Evolutionary conservation across 2,888 invertebrate genomes (phyloP).

Genomic region (Operophtera brumata): DNA sequence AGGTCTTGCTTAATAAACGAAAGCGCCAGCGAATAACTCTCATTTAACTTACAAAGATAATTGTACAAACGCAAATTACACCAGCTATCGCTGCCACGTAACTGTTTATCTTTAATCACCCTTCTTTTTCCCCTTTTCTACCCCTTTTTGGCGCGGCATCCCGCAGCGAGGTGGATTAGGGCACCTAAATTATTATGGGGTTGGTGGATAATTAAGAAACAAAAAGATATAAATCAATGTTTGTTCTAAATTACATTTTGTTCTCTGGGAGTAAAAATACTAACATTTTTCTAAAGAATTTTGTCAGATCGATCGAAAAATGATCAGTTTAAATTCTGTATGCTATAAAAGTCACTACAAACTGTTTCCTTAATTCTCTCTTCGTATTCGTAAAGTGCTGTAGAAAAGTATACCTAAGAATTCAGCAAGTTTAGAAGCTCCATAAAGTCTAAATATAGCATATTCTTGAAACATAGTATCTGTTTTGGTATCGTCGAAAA

Average conservation of each 20-base stretch:
- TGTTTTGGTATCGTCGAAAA: no score
- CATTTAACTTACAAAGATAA: constrained; percentile 59
- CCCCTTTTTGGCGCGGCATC: constrained; percentile 55
- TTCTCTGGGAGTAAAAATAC: background rate
- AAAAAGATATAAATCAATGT: constrained; percentile 40
- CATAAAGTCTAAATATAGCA: no score
- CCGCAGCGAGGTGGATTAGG: constrained; percentile 59
- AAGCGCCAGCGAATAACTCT: constrained; percentile 43
- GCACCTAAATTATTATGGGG: constrained; percentile 62
- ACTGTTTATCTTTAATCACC: constrained; percentile 78
- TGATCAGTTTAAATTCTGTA: no score
- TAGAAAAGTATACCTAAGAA: no score
- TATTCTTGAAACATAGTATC: no score
- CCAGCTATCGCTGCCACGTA: constrained; percentile 52
- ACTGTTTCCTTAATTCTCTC: no score
- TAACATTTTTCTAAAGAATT: background rate
- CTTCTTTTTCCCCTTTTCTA: constrained; percentile 64
- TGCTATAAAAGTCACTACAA: no score
- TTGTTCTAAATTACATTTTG: constrained; percentile 32
- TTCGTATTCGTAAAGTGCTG: no score
- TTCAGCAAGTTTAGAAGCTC: no score
- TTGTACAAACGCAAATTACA: constrained; percentile 73
- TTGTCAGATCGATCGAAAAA: no score
- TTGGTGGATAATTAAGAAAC: constrained; percentile 45
- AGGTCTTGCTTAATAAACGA: constrained; percentile 6